Evolutionary conservation across 2,113 vertebrate species (phyloP).

Genomic region (Indicator maculatus): DNA sequence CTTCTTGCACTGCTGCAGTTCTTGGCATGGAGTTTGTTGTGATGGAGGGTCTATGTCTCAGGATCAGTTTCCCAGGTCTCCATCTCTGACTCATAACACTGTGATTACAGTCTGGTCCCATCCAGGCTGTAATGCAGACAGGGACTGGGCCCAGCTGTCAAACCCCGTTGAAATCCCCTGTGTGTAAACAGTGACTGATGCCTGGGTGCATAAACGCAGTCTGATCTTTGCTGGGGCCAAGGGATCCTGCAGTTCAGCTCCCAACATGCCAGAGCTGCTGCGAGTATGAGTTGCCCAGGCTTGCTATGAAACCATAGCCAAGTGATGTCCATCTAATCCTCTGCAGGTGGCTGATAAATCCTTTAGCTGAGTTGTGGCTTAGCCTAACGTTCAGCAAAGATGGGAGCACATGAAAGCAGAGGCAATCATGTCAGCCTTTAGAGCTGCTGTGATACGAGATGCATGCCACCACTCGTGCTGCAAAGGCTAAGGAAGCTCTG

Average conservation of each 20-base stretch:
- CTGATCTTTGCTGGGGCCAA: background rate
- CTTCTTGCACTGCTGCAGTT: background rate
- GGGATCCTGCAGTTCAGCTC: background rate
- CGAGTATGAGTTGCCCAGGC: background rate
- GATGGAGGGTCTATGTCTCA: background rate
- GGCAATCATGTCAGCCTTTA: background rate
- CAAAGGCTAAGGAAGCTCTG: background rate
- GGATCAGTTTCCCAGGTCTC: background rate
- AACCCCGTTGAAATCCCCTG: background rate
- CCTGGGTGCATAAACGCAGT: background rate
- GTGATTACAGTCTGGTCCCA: background rate
- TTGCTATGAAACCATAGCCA: background rate
- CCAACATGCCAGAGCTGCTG: background rate
- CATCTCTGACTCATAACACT: background rate
- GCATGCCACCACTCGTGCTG: background rate
- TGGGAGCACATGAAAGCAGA: background rate
- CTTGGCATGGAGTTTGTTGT: background rate
- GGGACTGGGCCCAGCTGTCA: background rate
- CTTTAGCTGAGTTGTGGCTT: background rate
- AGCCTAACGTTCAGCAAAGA: background rate
- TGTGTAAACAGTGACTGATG: background rate
- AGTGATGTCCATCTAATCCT: background rate
- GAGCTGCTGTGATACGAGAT: background rate
- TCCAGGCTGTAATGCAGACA: background rate
- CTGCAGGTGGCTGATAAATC: background rate